phyloP scores from a whole-genome alignment of 2,888 invertebrate genomes.

The Dryadula phaetusa region DNA sequence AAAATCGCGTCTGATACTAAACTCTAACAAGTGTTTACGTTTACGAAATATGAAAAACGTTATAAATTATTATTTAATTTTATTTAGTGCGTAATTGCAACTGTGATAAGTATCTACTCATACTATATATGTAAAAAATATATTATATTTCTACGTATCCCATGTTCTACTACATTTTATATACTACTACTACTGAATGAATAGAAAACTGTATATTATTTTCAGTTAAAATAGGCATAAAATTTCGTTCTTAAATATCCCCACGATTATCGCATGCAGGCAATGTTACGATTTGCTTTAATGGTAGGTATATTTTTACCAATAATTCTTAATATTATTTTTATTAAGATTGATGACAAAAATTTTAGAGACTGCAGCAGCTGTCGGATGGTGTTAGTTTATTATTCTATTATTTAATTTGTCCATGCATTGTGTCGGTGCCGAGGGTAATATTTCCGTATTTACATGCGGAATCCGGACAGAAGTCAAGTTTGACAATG shows the following conservation, averaged over 20 bases:
- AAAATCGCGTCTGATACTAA: not conserved
- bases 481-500: slow-evolving; percentile 82
- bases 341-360: slow-evolving; percentile 10
- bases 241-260: not conserved
- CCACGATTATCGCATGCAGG: not conserved
- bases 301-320: not conserved
- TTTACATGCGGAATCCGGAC: slow-evolving; percentile 80
- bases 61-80: too few relatives aligned
- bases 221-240: too few relatives aligned
- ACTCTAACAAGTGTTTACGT: not conserved
- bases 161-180: too few relatives aligned
- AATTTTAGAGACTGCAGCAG: slow-evolving; percentile 61
- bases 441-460: slow-evolving; percentile 78
- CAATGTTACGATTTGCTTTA: not conserved
- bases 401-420: slow-evolving; percentile 83
- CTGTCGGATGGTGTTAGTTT: slow-evolving; percentile 64
- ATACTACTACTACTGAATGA: too few relatives aligned
- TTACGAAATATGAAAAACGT: not conserved
- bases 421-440: slow-evolving; percentile 73
- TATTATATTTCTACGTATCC: too few relatives aligned
- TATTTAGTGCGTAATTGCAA: too few relatives aligned
- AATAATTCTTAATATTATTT: slow-evolving; percentile 14
- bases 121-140: too few relatives aligned
- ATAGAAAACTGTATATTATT: too few relatives aligned
- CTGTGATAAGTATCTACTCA: too few relatives aligned